Evolutionary conservation across 2,113 vertebrate species (phyloP), one percentile per base, ranked within the genome.

Genomic region (Lophotis ruficrista): DNA sequence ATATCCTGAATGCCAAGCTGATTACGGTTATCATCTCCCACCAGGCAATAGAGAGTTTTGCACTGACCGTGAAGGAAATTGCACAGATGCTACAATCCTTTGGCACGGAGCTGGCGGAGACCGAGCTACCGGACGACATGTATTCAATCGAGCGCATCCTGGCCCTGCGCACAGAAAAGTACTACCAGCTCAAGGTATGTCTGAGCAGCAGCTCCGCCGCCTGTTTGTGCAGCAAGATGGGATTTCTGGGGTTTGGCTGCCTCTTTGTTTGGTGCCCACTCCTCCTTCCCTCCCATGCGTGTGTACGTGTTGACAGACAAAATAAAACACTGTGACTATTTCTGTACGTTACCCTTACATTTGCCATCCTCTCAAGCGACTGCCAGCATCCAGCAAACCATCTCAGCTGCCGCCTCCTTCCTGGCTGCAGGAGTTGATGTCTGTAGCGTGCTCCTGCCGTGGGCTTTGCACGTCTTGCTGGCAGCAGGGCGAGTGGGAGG

Each of bases 41-140:
- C 16, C 98, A 99, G 99, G 99, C 99, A 4, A 99, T 99, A n/a
- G 99, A 99, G 98, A 99, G 99, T 71, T 99, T 99, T 98, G 99
- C 99, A 1, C 98, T 99, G 28, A 99, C 98, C 0, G 99, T 99
- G 90, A 99, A 99, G 97, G 99, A 99, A 68, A 99, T 99, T 22
- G 99, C 99, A 22, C 99, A 99, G 98, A 98, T 99, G 99, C 89
- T 99, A 48, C 99, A 99, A 61, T 97, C 98, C 45, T 99, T 99
- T 77, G 99, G 99, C 41, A 99, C 98, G 0, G 99, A 99, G 94
- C 94, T 99, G 97, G 99, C 99, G 1, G 99, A 99, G 97, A 97
- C 98, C 0, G 99, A 99, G 62, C 97, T 99, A 50, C 98, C 99
- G 0, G 97, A 98, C 2, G 98, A 99, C 77, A 98, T 98, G 35